Percentiles rank a stretch among this genome's conserved stretches.
phyloP scores from a whole-genome alignment of 2,888 invertebrate species.

The Microplitis manilae region DNA sequence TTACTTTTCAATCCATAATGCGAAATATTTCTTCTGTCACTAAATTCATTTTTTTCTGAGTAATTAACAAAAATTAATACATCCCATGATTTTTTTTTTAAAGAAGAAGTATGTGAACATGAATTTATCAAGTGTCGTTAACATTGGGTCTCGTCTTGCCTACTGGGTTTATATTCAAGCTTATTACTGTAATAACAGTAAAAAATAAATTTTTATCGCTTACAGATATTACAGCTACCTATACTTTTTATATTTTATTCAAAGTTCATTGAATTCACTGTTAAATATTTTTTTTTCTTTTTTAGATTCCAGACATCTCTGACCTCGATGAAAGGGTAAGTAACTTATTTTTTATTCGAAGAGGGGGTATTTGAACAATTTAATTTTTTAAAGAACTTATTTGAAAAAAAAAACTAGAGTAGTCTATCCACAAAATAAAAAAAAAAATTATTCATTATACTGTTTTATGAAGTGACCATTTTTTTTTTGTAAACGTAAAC shows the following conservation, averaged over 20 bases:
- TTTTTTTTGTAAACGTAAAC: too few relatives aligned
- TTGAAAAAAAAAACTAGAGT: background rate
- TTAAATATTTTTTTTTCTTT: slow-evolving; percentile 43
- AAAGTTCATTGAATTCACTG: too few relatives aligned
- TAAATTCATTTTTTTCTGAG: too few relatives aligned
- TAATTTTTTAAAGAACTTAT: background rate
- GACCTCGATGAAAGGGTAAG: slow-evolving; percentile 70
- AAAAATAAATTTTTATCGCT: background rate
- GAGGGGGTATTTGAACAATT: background rate
- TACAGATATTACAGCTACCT: background rate
- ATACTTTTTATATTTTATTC: background rate
- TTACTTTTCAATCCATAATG: too few relatives aligned
- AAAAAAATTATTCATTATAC: too few relatives aligned
- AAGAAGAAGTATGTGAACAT: background rate
- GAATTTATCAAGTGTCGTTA: background rate
- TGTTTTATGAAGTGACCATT: too few relatives aligned
- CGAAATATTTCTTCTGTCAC: too few relatives aligned
- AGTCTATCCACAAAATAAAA: too few relatives aligned
- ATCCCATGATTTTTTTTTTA: background rate
- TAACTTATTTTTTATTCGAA: slow-evolving; percentile 34
- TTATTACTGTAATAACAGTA: background rate
- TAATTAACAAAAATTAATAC: too few relatives aligned
- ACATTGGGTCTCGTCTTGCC: background rate
- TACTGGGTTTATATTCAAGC: background rate
- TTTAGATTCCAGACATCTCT: slow-evolving; percentile 67